phyloP scores from a whole-genome alignment of 2,797 vertebrate genomes.

The Chiroxiphia lanceolata region DNA sequence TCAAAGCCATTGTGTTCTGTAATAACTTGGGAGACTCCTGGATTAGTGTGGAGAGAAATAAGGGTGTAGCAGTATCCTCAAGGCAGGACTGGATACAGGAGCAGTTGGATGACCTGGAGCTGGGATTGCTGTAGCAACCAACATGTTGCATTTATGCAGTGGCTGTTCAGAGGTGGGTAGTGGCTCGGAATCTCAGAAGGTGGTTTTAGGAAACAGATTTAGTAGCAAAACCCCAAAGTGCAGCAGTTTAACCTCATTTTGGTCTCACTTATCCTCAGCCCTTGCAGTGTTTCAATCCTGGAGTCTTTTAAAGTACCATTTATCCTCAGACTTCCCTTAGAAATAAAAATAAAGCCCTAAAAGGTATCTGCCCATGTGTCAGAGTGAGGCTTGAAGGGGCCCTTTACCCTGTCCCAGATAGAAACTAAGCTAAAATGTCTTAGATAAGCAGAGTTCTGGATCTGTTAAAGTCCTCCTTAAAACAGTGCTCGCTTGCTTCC shows the following conservation, averaged over 20 bases:
- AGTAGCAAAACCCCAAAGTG: background rate
- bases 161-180: background rate
- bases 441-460: background rate
- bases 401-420: background rate
- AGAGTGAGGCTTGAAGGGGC: background rate
- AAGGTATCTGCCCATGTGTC: background rate
- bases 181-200: background rate
- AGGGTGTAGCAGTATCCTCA: background rate
- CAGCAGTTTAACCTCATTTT: background rate
- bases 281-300: background rate
- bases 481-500: accelerated
- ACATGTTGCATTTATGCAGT: background rate
- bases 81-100: slow-evolving; percentile 13
- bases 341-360: background rate
- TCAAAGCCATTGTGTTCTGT: slow-evolving; percentile 4
- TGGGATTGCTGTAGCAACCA: slow-evolving; percentile 12
- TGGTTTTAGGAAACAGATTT: background rate
- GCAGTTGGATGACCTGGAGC: slow-evolving; percentile 16
- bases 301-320: background rate
- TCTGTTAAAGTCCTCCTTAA: background rate
- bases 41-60: slow-evolving; percentile 15
- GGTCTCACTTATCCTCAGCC: background rate
- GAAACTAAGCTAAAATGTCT: background rate
- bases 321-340: background rate
- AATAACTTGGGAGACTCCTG: slow-evolving; percentile 18